These are phyloP conservation scores for Copidosoma aretas DNA, from an alignment of 2,888 invertebrate genomes.

Conservation along the genomic window DNA sequence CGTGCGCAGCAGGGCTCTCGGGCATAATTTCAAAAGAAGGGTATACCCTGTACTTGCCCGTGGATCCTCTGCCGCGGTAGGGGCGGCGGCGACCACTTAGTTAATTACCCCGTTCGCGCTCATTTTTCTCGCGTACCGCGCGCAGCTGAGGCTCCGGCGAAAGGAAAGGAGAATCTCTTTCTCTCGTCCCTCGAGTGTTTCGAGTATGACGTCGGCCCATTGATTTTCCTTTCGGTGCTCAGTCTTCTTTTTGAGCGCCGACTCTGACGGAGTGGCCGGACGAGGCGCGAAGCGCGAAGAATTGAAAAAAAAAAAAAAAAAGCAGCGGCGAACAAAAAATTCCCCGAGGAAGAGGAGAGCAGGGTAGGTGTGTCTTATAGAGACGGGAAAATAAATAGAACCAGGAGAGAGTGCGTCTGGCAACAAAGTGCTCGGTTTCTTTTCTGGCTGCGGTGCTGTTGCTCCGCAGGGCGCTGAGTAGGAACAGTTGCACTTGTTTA, in stretches of 20 bases:
- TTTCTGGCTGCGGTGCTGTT: too few species aligned
- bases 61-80: slow-evolving; percentile 9
- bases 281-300: not conserved
- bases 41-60: not conserved
- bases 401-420: not conserved
- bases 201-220: slow-evolving; percentile 11
- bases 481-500: not conserved
- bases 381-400: slow-evolving; percentile 18
- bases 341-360: too few species aligned
- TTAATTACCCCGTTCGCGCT: slow-evolving; percentile 7
- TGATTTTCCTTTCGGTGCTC: slow-evolving; percentile 14
- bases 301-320: not conserved
- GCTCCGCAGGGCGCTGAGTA: too few species aligned
- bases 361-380: too few species aligned
- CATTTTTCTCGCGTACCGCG: slow-evolving; percentile 12
- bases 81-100: slow-evolving; percentile 15
- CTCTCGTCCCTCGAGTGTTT: slow-evolving; percentile 1
- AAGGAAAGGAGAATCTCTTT: not conserved
- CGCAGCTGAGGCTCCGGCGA: not conserved
- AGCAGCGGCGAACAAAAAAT: not conserved
- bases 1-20: not conserved
- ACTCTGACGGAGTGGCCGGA: not conserved
- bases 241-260: not conserved
- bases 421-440: not conserved
- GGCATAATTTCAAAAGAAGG: slow-evolving; percentile 7